Evolutionary conservation across 2,113 vertebrate species (phyloP), one percentile per base, ranked within the genome.

Genomic region (Microcebus tavaratra): DNA sequence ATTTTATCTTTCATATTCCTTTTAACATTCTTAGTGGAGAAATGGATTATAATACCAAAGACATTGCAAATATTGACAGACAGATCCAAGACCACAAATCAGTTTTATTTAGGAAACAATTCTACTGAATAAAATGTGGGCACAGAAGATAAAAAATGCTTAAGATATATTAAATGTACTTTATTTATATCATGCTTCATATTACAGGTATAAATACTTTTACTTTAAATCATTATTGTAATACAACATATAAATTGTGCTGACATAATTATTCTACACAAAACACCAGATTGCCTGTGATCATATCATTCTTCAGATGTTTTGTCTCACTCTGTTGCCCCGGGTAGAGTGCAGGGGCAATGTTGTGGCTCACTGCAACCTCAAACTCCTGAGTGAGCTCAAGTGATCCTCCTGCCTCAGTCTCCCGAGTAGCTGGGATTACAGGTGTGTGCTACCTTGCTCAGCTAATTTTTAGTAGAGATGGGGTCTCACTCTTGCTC

Each of bases 91-190:
- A 61, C 11, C 29, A 79, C 2, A 76, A 39, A 53, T 55, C 50
- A 81, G n/a, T 80, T 97, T 88, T 84, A 88, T 55, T 55, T 39
- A 95, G 31, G 45, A 84, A 97, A 95, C 25, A 90, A 76, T 81
- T 76, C 50, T 87, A 93, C 14, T 65, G 53, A 92, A 88, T 88
- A 39, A 78, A 92, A 85, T 42, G 31, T 70, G 68, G 34, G n/a
- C 27, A 85, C 15, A 65, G 3, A 81, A 76, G 17, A 63, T 50
- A 42, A 70, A 90, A 65, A 65, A 87, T 59, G 9, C 79, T 88
- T 88, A 88, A 72, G 42, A 25, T 83, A 88, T 50, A 6, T 63
- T 91, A 84, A 80, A 57, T 75, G 12, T 55, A 94, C 17, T 76
- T 18, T 45, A 68, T n/a, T 68, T 61, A 45, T 76, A 61, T 18